These are phyloP conservation scores for Tor tambroides DNA, from an alignment of 2,113 vertebrate genomes.

Conservation along the genomic window DNA sequence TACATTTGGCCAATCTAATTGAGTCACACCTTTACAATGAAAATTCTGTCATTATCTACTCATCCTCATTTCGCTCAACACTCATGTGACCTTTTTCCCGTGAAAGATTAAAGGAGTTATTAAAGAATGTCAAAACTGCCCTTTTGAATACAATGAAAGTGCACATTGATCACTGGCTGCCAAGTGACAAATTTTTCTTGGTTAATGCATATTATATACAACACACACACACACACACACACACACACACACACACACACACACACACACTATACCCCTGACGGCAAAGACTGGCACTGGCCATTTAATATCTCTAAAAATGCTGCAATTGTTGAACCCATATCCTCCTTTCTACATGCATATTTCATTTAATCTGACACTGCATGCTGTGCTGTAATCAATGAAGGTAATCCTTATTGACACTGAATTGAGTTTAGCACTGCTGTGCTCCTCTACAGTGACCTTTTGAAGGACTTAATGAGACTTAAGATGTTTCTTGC, in stretches of 20 bases:
- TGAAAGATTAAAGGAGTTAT: neutral
- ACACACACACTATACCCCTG: neutral
- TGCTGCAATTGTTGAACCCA: neutral
- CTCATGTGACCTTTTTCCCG: neutral
- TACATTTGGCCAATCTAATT: neutral
- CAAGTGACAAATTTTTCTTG: neutral
- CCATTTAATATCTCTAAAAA: neutral
- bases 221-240: neutral
- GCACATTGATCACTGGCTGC: neutral
- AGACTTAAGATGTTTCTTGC: neutral
- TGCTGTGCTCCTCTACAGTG: neutral
- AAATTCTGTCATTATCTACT: constrained; percentile 4
- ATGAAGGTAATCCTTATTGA: constrained; percentile 45
- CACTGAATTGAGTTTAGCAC: neutral
- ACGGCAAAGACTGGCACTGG: neutral
- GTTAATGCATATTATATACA: neutral
- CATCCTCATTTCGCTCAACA: neutral
- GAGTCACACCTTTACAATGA: neutral
- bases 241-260: too few species aligned
- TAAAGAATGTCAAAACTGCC: neutral
- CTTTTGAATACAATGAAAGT: neutral
- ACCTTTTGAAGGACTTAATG: constrained; percentile 20
- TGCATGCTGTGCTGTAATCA: constrained; percentile 19
- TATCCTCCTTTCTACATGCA: neutral
- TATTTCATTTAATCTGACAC: constrained; percentile 16